These are phyloP conservation scores for Mormyrus lacerda DNA, from an alignment of 2,113 vertebrate species.

Conservation along the genomic window DNA sequence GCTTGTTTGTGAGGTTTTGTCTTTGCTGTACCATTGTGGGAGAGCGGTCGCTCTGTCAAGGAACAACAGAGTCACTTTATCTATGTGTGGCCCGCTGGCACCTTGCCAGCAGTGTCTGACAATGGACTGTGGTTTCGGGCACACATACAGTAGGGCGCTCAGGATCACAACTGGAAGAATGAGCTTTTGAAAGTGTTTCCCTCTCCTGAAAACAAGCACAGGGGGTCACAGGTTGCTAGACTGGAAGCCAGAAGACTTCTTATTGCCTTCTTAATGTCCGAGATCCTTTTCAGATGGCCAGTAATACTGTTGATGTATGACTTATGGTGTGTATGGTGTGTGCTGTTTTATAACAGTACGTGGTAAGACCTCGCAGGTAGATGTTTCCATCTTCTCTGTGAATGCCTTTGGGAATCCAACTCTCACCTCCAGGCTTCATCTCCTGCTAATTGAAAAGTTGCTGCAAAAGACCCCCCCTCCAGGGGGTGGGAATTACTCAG, in stretches of 20 bases:
- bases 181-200: background rate
- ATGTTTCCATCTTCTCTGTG: conserved; percentile 26
- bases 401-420: conserved; percentile 49
- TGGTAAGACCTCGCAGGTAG: background rate
- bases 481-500: conserved; percentile 47
- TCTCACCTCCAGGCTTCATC: conserved; percentile 56
- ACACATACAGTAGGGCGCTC: background rate
- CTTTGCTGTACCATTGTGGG: background rate
- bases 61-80: background rate
- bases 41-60: background rate
- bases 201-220: background rate
- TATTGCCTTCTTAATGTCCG: background rate
- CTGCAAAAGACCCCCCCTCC: conserved; percentile 48
- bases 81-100: background rate
- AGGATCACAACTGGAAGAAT: background rate
- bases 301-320: background rate
- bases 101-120: background rate
- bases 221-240: background rate
- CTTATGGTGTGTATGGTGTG: background rate
- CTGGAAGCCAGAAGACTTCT: background rate
- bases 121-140: background rate
- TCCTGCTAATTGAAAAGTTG: conserved; percentile 56
- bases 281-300: background rate
- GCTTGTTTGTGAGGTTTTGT: background rate
- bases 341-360: background rate